Base-by-base conservation (phyloP, 1,140 invertebrate species). In the Diabrotica undecimpunctata region DNA sequence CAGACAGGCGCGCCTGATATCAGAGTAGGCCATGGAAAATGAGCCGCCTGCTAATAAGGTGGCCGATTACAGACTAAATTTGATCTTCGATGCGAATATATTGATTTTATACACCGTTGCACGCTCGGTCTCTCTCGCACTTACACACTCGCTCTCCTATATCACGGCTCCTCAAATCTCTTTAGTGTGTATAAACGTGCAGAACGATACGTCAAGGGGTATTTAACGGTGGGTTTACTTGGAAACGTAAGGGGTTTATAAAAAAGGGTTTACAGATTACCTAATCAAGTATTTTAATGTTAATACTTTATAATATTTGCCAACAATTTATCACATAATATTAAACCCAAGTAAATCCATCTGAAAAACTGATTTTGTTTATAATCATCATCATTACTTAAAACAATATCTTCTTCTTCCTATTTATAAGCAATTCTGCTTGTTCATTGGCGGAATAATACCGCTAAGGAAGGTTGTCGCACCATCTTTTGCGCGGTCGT, bases 51-150 rank as follows among this genome's bases (percentile, higher is more conserved):
- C 66, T 73, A 73, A 73, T 73, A 71, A 69, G 71, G 71, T 72
- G 71, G 71, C 71, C 71, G 71, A 72, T 73, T 71, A 71, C 67
- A 71, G 71, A 67, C 71, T 69, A 71, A 71, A 71, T 71, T 69
- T 69, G 71, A 71, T 73, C 66, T 66, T 64, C 61, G 65, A 67
- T 66, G 70, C 66, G 65, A 70, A 68, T 66, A 68, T 70, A 70
- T 70, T 38, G 69, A 70, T 70, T 70, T 70, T 70, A 67, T 67
- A 70, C 68, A 52, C 66, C 61, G 66, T 70, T 70, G 68, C 65
- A 53, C 62, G 52, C 39, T 36, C 9, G 13, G 51, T 53, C 55
- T 38, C 13, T 53, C n/a, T 4, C 9, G 11, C n/a, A 36, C 9
- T 25, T 25, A 25, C 25, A 25, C 4, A 25, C 25, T 25, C 25